Percentiles rank a stretch among this genome's conserved stretches.
phyloP scores from a whole-genome alignment of 2,113 vertebrate genomes.

The Mohoua ochrocephala region DNA sequence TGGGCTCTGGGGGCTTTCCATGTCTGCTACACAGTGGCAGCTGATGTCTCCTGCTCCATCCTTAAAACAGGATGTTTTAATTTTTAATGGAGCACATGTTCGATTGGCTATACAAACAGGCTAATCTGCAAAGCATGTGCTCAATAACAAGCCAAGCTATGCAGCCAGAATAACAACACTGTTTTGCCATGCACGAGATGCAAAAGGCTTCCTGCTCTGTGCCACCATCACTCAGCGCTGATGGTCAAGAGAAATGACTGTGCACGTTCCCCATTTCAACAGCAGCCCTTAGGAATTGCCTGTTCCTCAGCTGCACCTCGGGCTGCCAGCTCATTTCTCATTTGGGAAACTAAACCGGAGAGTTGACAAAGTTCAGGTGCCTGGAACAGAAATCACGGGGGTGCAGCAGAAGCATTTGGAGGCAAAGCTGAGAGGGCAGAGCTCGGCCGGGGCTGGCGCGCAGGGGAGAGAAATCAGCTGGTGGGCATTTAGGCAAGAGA shows the following conservation, averaged over 20 bases:
- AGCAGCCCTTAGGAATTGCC: neutral
- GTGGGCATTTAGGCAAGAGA: neutral
- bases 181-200: constrained; percentile 40
- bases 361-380: constrained; percentile 20
- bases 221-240: neutral
- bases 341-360: neutral
- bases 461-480: neutral
- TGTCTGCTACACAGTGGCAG: constrained; percentile 82
- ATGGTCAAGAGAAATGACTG: neutral
- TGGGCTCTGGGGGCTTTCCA: constrained; percentile 82
- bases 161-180: constrained; percentile 76
- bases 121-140: constrained; percentile 90
- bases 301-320: neutral
- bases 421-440: neutral
- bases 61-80: constrained; percentile 86
- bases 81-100: constrained; percentile 91
- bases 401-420: neutral
- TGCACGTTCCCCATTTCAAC: neutral
- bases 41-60: constrained; percentile 82
- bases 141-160: constrained; percentile 76
- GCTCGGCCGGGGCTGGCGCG: accelerated
- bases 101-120: constrained; percentile 88
- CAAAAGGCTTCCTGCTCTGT: neutral
- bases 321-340: neutral
- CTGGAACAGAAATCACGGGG: neutral